Conservation (phyloP, 1,140 invertebrate genomes). For the Cyclina sinensis region DNA sequence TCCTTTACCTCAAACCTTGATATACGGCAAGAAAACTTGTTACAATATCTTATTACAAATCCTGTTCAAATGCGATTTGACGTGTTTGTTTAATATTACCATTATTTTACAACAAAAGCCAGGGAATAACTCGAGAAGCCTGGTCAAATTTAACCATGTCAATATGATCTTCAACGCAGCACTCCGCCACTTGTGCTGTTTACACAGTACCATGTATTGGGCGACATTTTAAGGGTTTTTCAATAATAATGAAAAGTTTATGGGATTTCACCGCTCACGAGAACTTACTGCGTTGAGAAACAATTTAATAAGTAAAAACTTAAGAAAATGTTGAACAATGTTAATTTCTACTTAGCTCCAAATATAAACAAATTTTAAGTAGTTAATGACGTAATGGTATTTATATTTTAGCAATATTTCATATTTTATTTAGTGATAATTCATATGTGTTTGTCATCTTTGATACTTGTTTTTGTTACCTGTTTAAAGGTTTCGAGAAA, state of each 20-base stretch:
- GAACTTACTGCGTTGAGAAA: neutral
- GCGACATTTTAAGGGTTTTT: slow-evolving; percentile 1
- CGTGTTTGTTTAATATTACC: slow-evolving; percentile 60
- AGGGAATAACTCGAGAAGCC: neutral
- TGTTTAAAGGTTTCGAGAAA: no score
- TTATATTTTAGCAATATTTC: no score
- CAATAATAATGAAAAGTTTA: neutral
- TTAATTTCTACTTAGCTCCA: no score
- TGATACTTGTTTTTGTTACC: no score
- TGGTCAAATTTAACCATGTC: slow-evolving; percentile 48
- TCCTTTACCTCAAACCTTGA: neutral
- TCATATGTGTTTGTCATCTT: no score
- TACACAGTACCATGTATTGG: neutral
- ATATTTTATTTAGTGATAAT: no score
- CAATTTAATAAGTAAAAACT: slow-evolving; percentile 10
- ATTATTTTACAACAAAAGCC: slow-evolving; percentile 36
- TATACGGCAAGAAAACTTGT: slow-evolving; percentile 1
- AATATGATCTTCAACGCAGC: neutral
- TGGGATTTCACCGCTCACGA: no score
- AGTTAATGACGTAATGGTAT: no score
- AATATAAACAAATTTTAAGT: no score
- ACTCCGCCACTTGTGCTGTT: slow-evolving; percentile 12
- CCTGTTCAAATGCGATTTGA: slow-evolving; percentile 45
- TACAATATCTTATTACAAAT: slow-evolving; percentile 32
- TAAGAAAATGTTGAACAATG: no score